Conservation (phyloP, 2,888 invertebrate genomes). For the Orthonychiurus folsomi region DNA sequence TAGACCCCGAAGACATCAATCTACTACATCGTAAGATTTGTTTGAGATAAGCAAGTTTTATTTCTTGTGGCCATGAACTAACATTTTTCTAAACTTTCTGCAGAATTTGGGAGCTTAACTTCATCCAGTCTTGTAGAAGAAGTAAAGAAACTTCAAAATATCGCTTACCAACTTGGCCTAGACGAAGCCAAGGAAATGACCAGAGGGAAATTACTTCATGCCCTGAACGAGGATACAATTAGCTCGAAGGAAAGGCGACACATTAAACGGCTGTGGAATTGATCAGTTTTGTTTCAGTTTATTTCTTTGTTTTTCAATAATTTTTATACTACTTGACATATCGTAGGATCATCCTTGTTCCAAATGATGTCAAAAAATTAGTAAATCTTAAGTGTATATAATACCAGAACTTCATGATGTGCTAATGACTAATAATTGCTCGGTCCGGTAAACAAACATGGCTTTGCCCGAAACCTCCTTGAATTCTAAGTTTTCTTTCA, state of each 20-base stretch:
- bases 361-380: too few species aligned
- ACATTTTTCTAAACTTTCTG: conserved; percentile 24
- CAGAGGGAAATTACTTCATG: conserved; percentile 84
- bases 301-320: not conserved
- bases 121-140: conserved; percentile 80
- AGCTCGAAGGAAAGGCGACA: conserved; percentile 27
- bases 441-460: too few species aligned
- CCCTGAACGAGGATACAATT: conserved; percentile 45
- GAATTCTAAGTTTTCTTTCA: too few species aligned
- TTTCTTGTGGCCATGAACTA: conserved; percentile 1
- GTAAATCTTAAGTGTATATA: too few species aligned
- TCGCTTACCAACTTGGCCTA: conserved; percentile 85
- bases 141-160: conserved; percentile 85
- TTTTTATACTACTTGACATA: too few species aligned
- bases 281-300: not conserved
- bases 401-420: too few species aligned
- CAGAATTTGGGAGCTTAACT: conserved; percentile 56
- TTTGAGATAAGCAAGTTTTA: not conserved
- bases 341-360: not conserved
- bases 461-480: too few species aligned
- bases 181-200: conserved; percentile 97
- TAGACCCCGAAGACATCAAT: conserved; percentile 63
- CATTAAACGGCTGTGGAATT: conserved; percentile 31
- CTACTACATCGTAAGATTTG: conserved; percentile 65
- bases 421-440: too few species aligned